Evolutionary conservation across 2,888 invertebrate species (phyloP).

Genomic region (Apotomis capreana): DNA sequence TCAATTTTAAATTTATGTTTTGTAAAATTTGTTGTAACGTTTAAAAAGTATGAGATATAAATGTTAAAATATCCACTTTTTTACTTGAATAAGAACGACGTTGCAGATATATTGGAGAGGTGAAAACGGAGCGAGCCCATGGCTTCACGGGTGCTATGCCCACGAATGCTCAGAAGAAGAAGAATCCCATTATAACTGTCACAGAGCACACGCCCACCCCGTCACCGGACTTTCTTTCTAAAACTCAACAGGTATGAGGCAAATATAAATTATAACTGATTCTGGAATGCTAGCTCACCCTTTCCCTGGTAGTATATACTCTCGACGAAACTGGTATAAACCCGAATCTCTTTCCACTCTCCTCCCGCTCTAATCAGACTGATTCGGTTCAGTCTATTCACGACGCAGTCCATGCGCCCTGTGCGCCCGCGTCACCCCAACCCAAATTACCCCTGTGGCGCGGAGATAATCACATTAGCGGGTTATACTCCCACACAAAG

Average conservation of each 20-base stretch:
- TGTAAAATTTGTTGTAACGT: neutral
- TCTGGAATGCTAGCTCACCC: too few species aligned
- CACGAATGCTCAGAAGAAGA: slow-evolving; percentile 84
- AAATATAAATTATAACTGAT: too few species aligned
- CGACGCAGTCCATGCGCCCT: too few species aligned
- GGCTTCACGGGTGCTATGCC: slow-evolving; percentile 81
- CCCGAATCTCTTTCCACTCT: too few species aligned
- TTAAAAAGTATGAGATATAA: neutral
- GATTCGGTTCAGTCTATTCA: too few species aligned
- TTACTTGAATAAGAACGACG: slow-evolving; percentile 12
- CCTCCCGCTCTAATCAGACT: too few species aligned
- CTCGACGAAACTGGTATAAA: too few species aligned
- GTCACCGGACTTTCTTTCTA: slow-evolving; percentile 91
- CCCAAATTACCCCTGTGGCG: too few species aligned
- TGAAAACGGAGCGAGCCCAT: slow-evolving; percentile 84
- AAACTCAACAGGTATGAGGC: slow-evolving; percentile 82
- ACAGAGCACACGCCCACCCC: slow-evolving; percentile 98
- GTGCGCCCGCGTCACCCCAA: too few species aligned
- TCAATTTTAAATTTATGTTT: slow-evolving; percentile 14
- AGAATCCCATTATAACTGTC: slow-evolving; percentile 98
- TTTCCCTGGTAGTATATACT: too few species aligned
- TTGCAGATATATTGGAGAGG: slow-evolving; percentile 88
- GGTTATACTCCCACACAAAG: too few species aligned
- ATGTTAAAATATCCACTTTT: neutral
- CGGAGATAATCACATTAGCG: too few species aligned